Conservation (phyloP, 2,113 vertebrate genomes). For the Lagopus leucura region DNA sequence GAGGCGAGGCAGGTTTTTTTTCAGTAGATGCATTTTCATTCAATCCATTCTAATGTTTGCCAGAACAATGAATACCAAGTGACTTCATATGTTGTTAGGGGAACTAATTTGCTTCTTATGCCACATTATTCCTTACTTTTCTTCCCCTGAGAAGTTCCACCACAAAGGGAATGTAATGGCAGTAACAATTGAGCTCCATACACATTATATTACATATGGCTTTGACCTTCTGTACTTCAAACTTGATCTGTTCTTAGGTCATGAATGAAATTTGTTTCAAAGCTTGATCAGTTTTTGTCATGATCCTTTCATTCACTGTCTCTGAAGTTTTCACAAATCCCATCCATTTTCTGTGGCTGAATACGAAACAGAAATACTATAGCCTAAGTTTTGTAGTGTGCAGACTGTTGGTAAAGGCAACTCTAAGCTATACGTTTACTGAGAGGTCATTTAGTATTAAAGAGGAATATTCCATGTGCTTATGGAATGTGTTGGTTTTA, state of each 20-base stretch:
- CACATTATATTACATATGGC: not conserved
- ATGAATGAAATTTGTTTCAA: not conserved
- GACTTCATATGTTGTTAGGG: not conserved
- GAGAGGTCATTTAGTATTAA: not conserved
- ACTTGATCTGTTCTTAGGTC: not conserved
- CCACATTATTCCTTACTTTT: not conserved
- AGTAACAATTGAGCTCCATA: not conserved
- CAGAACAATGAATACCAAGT: not conserved
- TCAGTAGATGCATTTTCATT: not conserved
- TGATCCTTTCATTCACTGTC: not conserved
- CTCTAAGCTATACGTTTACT: fast-evolving
- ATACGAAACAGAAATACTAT: not conserved
- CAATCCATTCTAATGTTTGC: not conserved
- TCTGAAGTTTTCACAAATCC: not conserved
- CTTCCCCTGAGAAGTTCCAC: not conserved
- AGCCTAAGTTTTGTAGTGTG: not conserved
- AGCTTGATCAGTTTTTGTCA: not conserved
- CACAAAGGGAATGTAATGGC: not conserved
- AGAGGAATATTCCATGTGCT: not conserved
- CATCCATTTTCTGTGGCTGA: not conserved
- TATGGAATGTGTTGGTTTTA: not conserved
- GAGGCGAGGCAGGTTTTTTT: not conserved
- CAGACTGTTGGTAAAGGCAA: not conserved
- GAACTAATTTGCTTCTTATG: not conserved
- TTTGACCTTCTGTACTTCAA: not conserved